Base-by-base conservation (phyloP, 2,888 invertebrate species). In the Chrysina gloriosa region DNA sequence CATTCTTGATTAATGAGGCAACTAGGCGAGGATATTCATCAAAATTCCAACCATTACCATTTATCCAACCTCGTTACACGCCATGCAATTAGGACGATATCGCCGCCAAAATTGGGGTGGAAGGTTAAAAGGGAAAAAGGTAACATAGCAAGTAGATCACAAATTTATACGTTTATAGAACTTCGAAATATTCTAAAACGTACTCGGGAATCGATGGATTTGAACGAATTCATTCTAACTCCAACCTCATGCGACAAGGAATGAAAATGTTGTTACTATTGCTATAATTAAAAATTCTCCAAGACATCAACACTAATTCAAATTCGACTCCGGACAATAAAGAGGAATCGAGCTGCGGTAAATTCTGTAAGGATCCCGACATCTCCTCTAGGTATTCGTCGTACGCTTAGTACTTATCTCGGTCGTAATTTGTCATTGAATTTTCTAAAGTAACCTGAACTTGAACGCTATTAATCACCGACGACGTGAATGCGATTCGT, bases 21-120 rank as follows among this genome's bases (percentile, higher is more conserved):
- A 7, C 11, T 56, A 58, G 58, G 58, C 27, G 42, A 42, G 63
- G 39, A 23, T 29, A 63, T 63, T 68, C 64, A 68, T 63, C 63
- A 68, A 67, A 48, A 61, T 63, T 63, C 45, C 68, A 42, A 54
- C 23, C 29, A 68, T 65, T 52, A 52, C 52, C 65, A 69, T 69
- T 69, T 69, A 69, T 69, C 36, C 42, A 52, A 52, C 36, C 34
- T 65, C 21, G 36, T 27, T 65, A 6, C 58, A 14, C 29, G 34
- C 48, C 65, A 14, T 58, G 42, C 39, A 63, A 65, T 65, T 65
- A 65, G 47, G 58, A n/a, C 29, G 65, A 45, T 56, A 66, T 56
- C 31, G 31, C 7, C 25, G 52, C 52, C 25, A 7, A 4, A 4
- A n/a, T 9, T 16, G 7, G 16, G 50, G 42, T 16, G 42, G 19